Conservation (phyloP, 2,888 invertebrate genomes). For the Carpatolechia fugitivella region DNA sequence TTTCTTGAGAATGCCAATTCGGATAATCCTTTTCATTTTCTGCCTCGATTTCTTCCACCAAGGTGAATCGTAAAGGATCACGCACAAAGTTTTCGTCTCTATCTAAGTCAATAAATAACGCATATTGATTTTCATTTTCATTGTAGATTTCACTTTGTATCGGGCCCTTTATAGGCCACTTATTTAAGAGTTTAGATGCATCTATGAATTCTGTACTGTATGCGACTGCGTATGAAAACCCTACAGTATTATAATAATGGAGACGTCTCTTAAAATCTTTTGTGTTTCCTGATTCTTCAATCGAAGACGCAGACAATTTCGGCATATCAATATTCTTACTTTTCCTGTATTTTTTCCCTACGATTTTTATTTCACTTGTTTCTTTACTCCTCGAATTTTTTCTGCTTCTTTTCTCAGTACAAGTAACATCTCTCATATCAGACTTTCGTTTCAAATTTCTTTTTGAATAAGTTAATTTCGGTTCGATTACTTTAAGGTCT, state of each 20-base stretch:
- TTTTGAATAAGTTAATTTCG: constrained; percentile 50
- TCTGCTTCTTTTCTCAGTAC: constrained; percentile 3
- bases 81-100: constrained; percentile 19
- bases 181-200: constrained; percentile 38
- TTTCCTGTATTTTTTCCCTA: constrained; percentile 38
- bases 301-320: constrained; percentile 39
- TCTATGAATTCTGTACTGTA: constrained; percentile 61
- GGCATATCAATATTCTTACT: constrained; percentile 63
- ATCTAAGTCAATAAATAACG: constrained; percentile 37
- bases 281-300: constrained; percentile 41
- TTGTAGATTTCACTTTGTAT: background rate
- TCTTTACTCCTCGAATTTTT: constrained; percentile 8
- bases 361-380: background rate
- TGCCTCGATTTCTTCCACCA: constrained; percentile 56
- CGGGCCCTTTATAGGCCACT: constrained; percentile 50
- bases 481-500: constrained; percentile 41
- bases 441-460: constrained; percentile 52
- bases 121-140: constrained; percentile 28
- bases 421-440: constrained; percentile 36
- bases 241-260: constrained; percentile 56
- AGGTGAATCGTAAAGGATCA: constrained; percentile 47
- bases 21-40: constrained; percentile 36
- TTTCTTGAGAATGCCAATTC: constrained; percentile 45
- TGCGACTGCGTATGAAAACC: constrained; percentile 61
- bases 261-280: constrained; percentile 54